Evolutionary conservation across 2,888 invertebrate species (phyloP).

Genomic region (Drosophila nr. fundita): DNA sequence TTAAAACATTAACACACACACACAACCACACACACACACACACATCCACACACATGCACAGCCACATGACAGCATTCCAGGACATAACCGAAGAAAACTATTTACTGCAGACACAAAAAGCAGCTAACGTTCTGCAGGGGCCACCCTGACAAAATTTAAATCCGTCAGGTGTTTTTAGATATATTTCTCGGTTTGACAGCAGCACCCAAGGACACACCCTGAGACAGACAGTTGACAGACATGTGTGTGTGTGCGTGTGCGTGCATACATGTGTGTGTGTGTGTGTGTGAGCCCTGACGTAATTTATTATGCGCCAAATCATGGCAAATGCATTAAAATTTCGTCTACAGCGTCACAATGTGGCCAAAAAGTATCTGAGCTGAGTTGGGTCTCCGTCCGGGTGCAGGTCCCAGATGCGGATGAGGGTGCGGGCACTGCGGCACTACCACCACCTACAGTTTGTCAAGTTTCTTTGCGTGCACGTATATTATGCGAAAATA

Average conservation of each 20-base stretch:
- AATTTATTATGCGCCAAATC: constrained; percentile 75
- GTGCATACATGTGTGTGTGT: not conserved
- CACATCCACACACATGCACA: constrained; percentile 21
- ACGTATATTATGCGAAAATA: constrained; percentile 58
- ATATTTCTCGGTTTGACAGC: constrained; percentile 39
- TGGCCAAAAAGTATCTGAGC: constrained; percentile 67
- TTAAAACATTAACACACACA: constrained; percentile 68
- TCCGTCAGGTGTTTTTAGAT: constrained; percentile 71
- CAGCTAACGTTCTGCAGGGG: constrained; percentile 33
- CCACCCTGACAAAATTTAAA: constrained; percentile 67
- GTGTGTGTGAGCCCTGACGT: constrained; percentile 29
- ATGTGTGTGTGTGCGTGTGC: constrained; percentile 18
- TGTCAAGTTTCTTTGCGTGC: constrained; percentile 67
- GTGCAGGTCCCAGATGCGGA: not conserved
- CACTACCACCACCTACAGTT: constrained; percentile 48
- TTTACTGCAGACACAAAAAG: constrained; percentile 49
- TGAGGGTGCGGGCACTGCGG: constrained; percentile 18
- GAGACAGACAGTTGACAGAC: constrained; percentile 42
- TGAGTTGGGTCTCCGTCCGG: constrained; percentile 50
- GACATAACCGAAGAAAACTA: constrained; percentile 55
- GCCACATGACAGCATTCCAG: constrained; percentile 40
- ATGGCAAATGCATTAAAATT: constrained; percentile 74
- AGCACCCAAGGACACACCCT: constrained; percentile 21
- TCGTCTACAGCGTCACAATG: constrained; percentile 63
- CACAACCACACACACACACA: constrained; percentile 20